phyloP scores from a whole-genome alignment of 2,113 vertebrate genomes.

The Melanerpes aurifrons region DNA sequence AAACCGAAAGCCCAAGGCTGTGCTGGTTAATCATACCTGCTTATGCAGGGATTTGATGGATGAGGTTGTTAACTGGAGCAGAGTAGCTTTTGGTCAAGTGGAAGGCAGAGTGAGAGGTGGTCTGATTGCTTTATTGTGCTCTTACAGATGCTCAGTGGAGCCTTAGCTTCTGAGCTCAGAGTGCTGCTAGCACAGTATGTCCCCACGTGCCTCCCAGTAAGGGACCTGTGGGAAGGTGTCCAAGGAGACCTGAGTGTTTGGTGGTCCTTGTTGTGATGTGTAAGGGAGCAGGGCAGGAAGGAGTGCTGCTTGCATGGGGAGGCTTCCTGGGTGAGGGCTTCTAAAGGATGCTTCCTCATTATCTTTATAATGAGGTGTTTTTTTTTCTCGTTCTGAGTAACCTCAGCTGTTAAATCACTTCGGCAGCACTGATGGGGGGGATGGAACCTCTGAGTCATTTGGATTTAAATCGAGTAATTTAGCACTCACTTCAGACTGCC shows the following conservation, averaged over 20 bases:
- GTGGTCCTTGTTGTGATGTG: neutral
- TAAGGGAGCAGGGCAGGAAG: neutral
- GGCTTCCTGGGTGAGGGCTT: neutral
- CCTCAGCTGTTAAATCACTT: conserved; percentile 29
- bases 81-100: neutral
- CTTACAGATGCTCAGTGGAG: neutral
- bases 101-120: neutral
- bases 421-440: neutral
- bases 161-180: neutral
- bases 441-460: conserved; percentile 50
- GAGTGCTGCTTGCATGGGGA: neutral
- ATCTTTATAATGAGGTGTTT: neutral
- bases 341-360: neutral
- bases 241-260: neutral
- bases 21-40: neutral
- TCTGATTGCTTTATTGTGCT: neutral
- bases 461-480: neutral
- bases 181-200: neutral
- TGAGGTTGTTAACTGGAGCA: neutral
- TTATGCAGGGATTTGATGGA: neutral
- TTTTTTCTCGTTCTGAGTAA: neutral
- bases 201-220: neutral
- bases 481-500: conserved; percentile 1
- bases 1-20: neutral
- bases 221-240: neutral